A percentile compares a stretch with the other conserved stretches of the same genome.
These are phyloP conservation scores for Periophthalmodon schlosseri DNA, from an alignment of 2,113 vertebrate genomes.

Conservation along the genomic window DNA sequence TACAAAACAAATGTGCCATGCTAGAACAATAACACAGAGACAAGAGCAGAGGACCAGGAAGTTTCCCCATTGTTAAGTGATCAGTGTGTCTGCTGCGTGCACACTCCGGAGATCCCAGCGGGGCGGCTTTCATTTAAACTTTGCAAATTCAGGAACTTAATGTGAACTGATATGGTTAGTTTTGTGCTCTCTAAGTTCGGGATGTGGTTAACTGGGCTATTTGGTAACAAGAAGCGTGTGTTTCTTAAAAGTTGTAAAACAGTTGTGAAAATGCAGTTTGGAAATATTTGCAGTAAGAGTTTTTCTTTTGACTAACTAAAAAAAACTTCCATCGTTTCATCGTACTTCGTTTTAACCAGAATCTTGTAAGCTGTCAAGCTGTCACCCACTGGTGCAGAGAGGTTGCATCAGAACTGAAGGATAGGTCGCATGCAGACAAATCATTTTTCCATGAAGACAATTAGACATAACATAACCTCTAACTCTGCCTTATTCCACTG, in stretches of 20 bases:
- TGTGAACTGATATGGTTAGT: constrained; percentile 45
- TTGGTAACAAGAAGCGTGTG: constrained; percentile 22
- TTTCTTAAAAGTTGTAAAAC: constrained; percentile 28
- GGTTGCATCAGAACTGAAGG: too few relatives aligned
- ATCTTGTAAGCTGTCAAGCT: too few relatives aligned
- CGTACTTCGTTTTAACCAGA: too few relatives aligned
- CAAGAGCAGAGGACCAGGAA: constrained; percentile 43
- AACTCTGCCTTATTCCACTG: neutral
- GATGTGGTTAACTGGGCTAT: constrained; percentile 28
- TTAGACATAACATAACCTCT: too few relatives aligned
- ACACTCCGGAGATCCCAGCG: constrained; percentile 50
- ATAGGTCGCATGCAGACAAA: too few relatives aligned
- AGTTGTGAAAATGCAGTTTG: neutral
- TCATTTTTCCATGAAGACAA: too few relatives aligned
- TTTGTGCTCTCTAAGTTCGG: constrained; percentile 38
- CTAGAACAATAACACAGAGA: constrained; percentile 51
- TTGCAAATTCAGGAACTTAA: constrained; percentile 70
- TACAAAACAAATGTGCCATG: constrained; percentile 61
- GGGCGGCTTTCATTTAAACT: constrained; percentile 68
- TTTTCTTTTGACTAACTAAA: neutral
- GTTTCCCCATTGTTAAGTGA: constrained; percentile 77
- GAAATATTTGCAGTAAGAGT: neutral
- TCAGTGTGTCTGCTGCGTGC: constrained; percentile 65
- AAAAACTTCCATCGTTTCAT: neutral
- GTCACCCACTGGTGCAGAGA: too few relatives aligned